A percentile compares a stretch with the other conserved stretches of the same genome.
phyloP scores from a whole-genome alignment of 2,888 invertebrate genomes.

The Cephus runcator region DNA sequence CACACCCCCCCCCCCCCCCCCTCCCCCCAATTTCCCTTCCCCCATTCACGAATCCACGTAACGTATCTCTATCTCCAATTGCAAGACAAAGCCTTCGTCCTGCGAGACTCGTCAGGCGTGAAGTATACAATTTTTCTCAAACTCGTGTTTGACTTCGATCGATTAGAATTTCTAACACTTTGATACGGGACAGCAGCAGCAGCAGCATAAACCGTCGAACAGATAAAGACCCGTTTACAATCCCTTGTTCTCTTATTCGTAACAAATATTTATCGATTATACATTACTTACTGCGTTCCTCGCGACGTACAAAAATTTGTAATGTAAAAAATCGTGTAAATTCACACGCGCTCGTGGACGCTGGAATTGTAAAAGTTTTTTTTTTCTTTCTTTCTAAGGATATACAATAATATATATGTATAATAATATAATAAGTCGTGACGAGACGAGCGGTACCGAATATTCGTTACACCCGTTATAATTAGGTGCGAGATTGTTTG shows the following conservation, averaged over 20 bases:
- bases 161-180: not conserved
- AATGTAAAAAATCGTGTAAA: constrained; percentile 54
- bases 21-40: rapidly evolving
- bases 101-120: constrained; percentile 18
- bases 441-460: not conserved
- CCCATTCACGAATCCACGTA: not conserved
- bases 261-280: constrained; percentile 23
- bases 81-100: not conserved
- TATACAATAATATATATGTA: constrained; percentile 12
- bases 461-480: not conserved
- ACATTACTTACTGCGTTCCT: constrained; percentile 32
- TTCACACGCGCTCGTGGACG: constrained; percentile 36
- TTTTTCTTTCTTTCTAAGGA: constrained; percentile 9
- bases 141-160: not conserved
- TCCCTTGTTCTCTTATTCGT: constrained; percentile 5
- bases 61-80: not conserved
- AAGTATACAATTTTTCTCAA: constrained; percentile 8
- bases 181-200: not conserved
- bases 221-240: not conserved
- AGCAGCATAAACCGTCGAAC: not conserved
- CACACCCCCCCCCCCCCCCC: not conserved
- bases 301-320: constrained; percentile 47
- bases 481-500: not conserved
- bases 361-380: constrained; percentile 24
- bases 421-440: not conserved